phyloP scores from a whole-genome alignment of 1,140 invertebrate genomes.

The Brachionus koreanus region DNA sequence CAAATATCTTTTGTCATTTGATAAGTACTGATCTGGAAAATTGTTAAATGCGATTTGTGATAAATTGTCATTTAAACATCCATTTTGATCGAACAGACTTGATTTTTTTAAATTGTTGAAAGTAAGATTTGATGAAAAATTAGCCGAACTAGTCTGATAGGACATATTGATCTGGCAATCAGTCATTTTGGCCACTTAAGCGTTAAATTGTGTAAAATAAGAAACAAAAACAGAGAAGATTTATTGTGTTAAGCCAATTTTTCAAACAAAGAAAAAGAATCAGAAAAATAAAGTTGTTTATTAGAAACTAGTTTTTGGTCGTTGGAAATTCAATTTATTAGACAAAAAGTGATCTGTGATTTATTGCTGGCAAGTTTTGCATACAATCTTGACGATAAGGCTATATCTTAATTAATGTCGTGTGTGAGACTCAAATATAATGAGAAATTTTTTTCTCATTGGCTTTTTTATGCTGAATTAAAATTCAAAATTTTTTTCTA shows the following conservation, averaged over 20 bases:
- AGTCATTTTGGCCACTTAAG: constrained; percentile 3
- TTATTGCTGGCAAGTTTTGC: constrained; percentile 28
- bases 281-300: constrained; percentile 11
- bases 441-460: neutral
- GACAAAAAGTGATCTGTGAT: constrained; percentile 20
- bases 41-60: neutral
- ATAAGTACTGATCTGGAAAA: neutral
- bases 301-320: constrained; percentile 23
- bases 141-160: neutral
- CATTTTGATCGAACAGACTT: neutral
- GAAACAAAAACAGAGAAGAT: neutral
- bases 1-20: neutral
- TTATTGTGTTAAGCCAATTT: neutral
- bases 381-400: neutral
- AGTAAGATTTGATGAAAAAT: neutral
- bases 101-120: neutral
- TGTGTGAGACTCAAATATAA: neutral
- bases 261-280: neutral
- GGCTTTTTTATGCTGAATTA: neutral
- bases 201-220: neutral
- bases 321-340: constrained; percentile 23
- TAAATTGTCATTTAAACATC: neutral
- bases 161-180: neutral
- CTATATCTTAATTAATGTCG: constrained; percentile 38
- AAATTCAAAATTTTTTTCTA: neutral